phyloP scores from a whole-genome alignment of 30 jellyfish, hydroid and myxozoan species.

The Catostylus mosaicus region DNA sequence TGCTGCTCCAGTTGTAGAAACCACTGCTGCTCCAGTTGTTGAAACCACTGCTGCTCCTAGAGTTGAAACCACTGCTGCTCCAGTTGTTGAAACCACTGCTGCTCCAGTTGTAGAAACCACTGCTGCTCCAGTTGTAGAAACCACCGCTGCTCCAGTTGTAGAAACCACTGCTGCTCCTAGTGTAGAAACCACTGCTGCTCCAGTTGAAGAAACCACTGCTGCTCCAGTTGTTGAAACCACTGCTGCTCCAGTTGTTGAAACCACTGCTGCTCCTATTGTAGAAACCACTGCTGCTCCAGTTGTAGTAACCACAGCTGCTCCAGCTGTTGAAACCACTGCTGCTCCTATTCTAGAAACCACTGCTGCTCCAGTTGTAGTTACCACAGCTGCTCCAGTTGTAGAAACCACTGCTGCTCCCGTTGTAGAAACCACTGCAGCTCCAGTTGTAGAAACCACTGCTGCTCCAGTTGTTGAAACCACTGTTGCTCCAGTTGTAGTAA shows the following conservation, averaged over 20 bases:
- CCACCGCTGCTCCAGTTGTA: slow-evolving; percentile 31
- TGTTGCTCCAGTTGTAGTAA: slow-evolving; percentile 37
- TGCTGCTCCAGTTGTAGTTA: slow-evolving; percentile 3
- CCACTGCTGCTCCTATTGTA: slow-evolving; percentile 1
- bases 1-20: slow-evolving; percentile 10
- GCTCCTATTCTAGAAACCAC: slow-evolving; percentile 2
- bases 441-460: slow-evolving; percentile 16
- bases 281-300: slow-evolving; percentile 4
- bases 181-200: slow-evolving; percentile 39
- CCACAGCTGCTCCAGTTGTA: slow-evolving; percentile 15
- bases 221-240: slow-evolving; percentile 37
- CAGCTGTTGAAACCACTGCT: neutral
- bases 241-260: slow-evolving; percentile 4
- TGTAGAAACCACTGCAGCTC: neutral
- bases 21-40: slow-evolving; percentile 21
- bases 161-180: slow-evolving; percentile 35
- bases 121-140: slow-evolving; percentile 17
- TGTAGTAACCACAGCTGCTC: neutral
- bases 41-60: slow-evolving; percentile 43
- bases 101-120: slow-evolving; percentile 19
- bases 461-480: slow-evolving; percentile 30
- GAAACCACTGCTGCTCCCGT: slow-evolving; percentile 9
- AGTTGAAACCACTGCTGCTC: slow-evolving; percentile 47
- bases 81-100: slow-evolving; percentile 8
- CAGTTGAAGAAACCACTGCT: slow-evolving; percentile 3